A percentile compares a stretch with the other conserved stretches of the same genome.
These are phyloP conservation scores for Patella pellucida DNA, from an alignment of 2,888 invertebrate genomes.

Conservation along the genomic window DNA sequence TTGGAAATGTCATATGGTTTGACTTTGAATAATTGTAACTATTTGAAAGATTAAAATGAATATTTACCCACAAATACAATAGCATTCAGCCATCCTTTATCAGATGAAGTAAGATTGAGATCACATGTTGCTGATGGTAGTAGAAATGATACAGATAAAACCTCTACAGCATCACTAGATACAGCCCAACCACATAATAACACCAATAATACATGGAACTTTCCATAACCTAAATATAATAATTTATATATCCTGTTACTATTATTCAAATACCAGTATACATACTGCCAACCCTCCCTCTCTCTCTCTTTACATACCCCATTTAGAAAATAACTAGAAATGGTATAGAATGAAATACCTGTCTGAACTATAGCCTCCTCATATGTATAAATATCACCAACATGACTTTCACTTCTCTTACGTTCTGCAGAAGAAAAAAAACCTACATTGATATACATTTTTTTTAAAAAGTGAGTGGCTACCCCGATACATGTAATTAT, in stretches of 20 bases:
- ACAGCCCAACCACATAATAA: slow-evolving; percentile 93
- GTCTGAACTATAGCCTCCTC: slow-evolving; percentile 1
- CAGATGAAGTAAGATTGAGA: slow-evolving; percentile 85
- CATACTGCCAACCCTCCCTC: not conserved
- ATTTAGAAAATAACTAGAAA: not conserved
- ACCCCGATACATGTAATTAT: too few relatives aligned
- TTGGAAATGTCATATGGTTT: not conserved
- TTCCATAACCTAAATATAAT: slow-evolving; percentile 79
- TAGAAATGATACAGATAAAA: slow-evolving; percentile 91
- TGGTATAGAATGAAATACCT: not conserved
- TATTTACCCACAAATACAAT: slow-evolving; percentile 82
- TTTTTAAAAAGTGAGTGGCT: too few relatives aligned
- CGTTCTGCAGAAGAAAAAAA: too few relatives aligned
- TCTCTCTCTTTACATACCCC: not conserved
- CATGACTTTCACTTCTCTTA: not conserved
- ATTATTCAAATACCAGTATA: not conserved
- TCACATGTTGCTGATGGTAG: slow-evolving; percentile 94
- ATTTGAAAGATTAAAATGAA: slow-evolving; percentile 18
- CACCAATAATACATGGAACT: slow-evolving; percentile 90
- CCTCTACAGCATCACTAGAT: slow-evolving; percentile 94
- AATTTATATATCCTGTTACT: not conserved
- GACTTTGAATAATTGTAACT: not conserved
- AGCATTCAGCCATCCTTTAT: slow-evolving; percentile 85
- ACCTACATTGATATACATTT: too few relatives aligned
- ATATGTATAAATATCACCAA: not conserved